These are phyloP conservation scores for Pterobdella sp. DNA, from an alignment of 2,888 invertebrate species.

Conservation along the genomic window DNA sequence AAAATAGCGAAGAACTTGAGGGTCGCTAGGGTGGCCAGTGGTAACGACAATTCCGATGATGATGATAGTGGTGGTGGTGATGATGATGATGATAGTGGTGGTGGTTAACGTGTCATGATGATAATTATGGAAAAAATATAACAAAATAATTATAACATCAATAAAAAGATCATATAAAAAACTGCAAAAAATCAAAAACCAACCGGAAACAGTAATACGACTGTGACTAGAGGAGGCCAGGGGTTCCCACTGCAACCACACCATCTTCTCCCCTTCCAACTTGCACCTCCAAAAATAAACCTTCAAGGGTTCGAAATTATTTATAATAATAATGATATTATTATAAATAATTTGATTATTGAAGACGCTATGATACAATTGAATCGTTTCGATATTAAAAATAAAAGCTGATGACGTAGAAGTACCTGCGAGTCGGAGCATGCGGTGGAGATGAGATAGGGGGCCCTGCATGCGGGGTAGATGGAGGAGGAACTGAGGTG, in stretches of 20 bases:
- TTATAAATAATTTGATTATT: background rate
- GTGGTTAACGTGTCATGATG: no score
- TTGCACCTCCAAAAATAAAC: constrained; percentile 47
- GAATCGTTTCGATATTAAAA: no score
- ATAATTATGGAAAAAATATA: no score
- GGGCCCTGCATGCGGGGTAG: constrained; percentile 96
- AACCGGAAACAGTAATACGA: background rate
- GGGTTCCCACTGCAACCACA: constrained; percentile 24
- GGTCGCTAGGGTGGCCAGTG: no score
- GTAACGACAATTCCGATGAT: no score
- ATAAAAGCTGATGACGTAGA: constrained; percentile 45
- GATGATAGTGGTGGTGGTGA: no score
- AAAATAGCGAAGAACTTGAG: no score
- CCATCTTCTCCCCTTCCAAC: background rate
- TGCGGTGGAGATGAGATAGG: constrained; percentile 88
- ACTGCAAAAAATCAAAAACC: background rate
- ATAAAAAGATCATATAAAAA: background rate
- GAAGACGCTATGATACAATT: no score
- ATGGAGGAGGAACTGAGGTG: constrained; percentile 94
- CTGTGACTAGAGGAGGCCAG: background rate
- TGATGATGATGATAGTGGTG: no score
- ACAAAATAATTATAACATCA: background rate
- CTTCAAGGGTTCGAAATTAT: background rate
- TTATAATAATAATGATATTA: background rate
- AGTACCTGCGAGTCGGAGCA: constrained; percentile 80